Evolutionary conservation across 2,888 invertebrate genomes (phyloP), one percentile per base, ranked within the genome.

Genomic region (Crematogaster levior): DNA sequence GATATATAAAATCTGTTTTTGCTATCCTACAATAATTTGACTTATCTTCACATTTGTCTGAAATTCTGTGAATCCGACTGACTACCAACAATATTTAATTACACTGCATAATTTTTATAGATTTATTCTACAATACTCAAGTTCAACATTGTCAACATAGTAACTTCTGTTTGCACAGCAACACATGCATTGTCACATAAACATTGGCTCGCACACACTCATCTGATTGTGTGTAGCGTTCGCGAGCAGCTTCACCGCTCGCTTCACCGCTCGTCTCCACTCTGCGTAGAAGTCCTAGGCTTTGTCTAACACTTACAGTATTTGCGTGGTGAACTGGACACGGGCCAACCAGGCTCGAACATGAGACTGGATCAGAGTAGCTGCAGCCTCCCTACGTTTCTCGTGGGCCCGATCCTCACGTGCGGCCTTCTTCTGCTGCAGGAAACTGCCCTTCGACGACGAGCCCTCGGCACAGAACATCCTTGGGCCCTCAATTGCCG

Each of bases 401-500:
- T 98, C 98, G 75, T 97, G 95, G 0, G 98, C 98, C 81, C 99
- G 96, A 94, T 98, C 98, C 93, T 98, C 98, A 84, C 99, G 96
- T 18, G 98, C 98, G 40, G 97, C 97, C 95, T 98, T 98, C 5
- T 98, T 98, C 93, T 98, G 98, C 94, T 98, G 98, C 92, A 99
- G 95, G 94, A 99, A 98, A 89, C 95, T 96, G 90, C 96, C 96
- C 94, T 97, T 98, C 90, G 96, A 96, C 90, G 96, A 96, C 48
- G 96, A 96, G 90, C 97, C 96, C 43, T 95, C 94, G 89, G 95
- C 95, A 90, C 95, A 95, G 92, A 96, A 97, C 96, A 97, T 97
- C 88, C 87, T 94, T 79, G 83, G 84, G 40, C 6, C 40, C 53
- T 40, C 10, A 27, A 48, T 75, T 51, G 34, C 21, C 37, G 12